These are phyloP conservation scores for Apodemia hepburni DNA, from an alignment of 2,888 invertebrate species.

Conservation along the genomic window DNA sequence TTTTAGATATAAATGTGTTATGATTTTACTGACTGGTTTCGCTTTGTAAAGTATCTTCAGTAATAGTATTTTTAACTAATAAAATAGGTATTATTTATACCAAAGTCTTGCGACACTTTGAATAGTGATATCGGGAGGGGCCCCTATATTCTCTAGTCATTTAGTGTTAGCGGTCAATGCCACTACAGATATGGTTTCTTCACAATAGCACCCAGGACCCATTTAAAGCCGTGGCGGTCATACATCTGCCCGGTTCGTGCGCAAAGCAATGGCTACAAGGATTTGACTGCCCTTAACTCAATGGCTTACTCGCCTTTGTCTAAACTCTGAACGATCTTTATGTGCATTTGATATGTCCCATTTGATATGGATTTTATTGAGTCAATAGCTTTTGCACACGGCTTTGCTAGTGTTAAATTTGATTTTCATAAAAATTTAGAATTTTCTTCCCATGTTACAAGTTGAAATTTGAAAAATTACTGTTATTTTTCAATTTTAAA, in stretches of 20 bases:
- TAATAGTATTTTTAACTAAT: too few species aligned
- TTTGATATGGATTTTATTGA: background rate
- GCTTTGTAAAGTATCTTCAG: too few species aligned
- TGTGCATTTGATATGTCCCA: slow-evolving; percentile 1
- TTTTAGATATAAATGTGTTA: too few species aligned
- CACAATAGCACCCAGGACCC: slow-evolving; percentile 33
- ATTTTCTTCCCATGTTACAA: too few species aligned
- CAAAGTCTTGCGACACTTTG: background rate
- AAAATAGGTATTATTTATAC: background rate
- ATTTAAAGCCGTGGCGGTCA: slow-evolving; percentile 38
- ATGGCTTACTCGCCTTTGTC: slow-evolving; percentile 5
- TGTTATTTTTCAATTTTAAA: too few species aligned
- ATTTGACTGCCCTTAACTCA: slow-evolving; percentile 41
- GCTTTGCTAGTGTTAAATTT: background rate
- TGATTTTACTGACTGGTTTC: too few species aligned
- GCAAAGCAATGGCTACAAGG: slow-evolving; percentile 59
- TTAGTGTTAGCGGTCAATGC: slow-evolving; percentile 43
- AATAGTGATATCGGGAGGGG: background rate
- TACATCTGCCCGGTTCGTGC: slow-evolving; percentile 72
- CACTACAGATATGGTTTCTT: slow-evolving; percentile 42
- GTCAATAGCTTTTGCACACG: background rate
- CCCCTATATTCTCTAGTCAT: background rate
- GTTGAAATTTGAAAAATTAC: too few species aligned
- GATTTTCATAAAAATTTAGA: too few species aligned
- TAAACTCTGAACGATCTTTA: slow-evolving; percentile 1